Conservation (phyloP, 1,140 invertebrate genomes). For the Brachionus paranguensis region DNA sequence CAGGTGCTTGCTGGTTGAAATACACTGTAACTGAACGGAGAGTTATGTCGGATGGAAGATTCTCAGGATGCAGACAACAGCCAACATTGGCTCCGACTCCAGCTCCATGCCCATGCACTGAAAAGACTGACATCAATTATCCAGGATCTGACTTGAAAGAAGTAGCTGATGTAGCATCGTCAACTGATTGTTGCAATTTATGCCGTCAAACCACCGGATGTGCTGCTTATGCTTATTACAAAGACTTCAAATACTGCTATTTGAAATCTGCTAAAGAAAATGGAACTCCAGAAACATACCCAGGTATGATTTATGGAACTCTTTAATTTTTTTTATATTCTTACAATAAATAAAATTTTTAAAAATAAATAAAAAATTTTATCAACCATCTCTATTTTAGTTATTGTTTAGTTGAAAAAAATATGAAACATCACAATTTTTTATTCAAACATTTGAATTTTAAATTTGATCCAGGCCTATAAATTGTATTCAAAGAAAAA, state of each 20-base stretch:
- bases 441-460: too few relatives aligned
- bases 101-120: not conserved
- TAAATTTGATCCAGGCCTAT: too few relatives aligned
- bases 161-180: not conserved
- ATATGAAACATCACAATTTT: too few relatives aligned
- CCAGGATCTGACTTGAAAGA: not conserved
- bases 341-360: too few relatives aligned
- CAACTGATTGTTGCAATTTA: not conserved
- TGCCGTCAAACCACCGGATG: not conserved
- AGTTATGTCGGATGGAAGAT: not conserved
- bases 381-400: too few relatives aligned
- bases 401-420: too few relatives aligned
- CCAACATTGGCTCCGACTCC: not conserved
- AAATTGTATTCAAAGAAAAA: too few relatives aligned
- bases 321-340: not conserved
- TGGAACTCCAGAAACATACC: not conserved
- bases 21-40: slow-evolving; percentile 10
- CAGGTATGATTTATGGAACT: not conserved
- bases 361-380: too few relatives aligned
- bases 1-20: slow-evolving; percentile 23
- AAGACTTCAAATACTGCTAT: slow-evolving; percentile 18
- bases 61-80: not conserved
- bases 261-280: slow-evolving; percentile 24
- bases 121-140: not conserved
- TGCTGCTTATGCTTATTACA: not conserved